Evolutionary conservation across 1,140 invertebrate species (phyloP).

Genomic region (Pemphigus obesinymphae): DNA sequence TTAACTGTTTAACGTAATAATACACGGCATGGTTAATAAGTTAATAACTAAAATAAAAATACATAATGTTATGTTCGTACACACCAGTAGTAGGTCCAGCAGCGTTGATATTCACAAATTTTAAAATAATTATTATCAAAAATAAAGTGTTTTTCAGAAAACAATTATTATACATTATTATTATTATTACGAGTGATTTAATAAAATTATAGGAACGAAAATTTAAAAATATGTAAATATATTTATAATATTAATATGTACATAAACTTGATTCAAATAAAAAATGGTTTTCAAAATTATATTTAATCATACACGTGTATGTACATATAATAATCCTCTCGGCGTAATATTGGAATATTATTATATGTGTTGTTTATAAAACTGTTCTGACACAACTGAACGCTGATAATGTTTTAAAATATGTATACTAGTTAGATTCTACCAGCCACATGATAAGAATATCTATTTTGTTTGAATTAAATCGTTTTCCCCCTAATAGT

Average conservation of each 20-base stretch:
- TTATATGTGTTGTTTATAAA: neutral
- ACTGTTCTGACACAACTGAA: neutral
- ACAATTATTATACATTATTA: neutral
- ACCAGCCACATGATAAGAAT: neutral
- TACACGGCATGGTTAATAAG: no score
- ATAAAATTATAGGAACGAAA: neutral
- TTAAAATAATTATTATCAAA: neutral
- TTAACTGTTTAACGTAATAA: no score
- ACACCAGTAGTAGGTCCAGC: neutral
- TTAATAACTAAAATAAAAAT: no score
- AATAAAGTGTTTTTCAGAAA: neutral
- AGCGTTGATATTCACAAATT: neutral
- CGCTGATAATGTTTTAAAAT: neutral
- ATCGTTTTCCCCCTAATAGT: neutral
- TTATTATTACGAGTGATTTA: neutral
- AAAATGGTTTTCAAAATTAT: neutral
- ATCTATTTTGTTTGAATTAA: constrained; percentile 3
- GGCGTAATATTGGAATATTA: neutral
- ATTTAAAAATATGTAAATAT: neutral
- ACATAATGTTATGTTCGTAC: neutral
- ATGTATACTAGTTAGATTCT: neutral
- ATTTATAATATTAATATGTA: neutral
- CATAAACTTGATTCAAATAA: neutral
- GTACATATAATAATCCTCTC: neutral
- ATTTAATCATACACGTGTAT: neutral